phyloP scores from a whole-genome alignment of 1,140 invertebrate genomes.

The Apis laboriosa region DNA sequence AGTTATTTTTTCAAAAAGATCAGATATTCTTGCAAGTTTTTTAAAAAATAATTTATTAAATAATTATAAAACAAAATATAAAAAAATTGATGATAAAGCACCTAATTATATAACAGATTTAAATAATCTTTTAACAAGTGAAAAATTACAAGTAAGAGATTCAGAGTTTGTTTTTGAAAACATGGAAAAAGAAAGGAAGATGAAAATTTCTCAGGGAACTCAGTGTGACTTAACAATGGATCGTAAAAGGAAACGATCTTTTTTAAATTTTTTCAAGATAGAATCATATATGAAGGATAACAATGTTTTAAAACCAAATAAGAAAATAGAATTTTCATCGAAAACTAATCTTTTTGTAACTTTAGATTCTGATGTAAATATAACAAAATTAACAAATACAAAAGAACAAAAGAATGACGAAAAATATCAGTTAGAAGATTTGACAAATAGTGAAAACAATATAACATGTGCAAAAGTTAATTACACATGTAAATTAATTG shows the following conservation, averaged over 20 bases:
- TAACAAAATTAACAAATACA: background rate
- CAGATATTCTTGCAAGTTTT: background rate
- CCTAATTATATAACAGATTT: background rate
- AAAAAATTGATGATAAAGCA: conserved; percentile 3
- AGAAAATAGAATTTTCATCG: background rate
- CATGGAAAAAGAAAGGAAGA: conserved; percentile 19
- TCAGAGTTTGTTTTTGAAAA: too few relatives aligned
- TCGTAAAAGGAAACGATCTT: background rate
- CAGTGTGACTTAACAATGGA: conserved; percentile 41
- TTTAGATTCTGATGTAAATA: background rate
- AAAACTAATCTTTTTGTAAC: background rate
- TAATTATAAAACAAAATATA: background rate
- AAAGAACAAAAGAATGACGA: background rate
- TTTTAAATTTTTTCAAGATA: conserved; percentile 35
- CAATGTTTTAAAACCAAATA: background rate
- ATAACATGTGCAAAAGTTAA: background rate
- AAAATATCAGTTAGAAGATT: background rate
- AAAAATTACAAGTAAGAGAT: background rate
- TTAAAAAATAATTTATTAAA: background rate
- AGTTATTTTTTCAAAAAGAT: background rate
- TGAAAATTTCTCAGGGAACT: conserved; percentile 57
- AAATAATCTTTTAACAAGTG: background rate
- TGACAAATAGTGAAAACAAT: background rate
- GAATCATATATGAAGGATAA: background rate
- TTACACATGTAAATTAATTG: background rate